phyloP scores from a whole-genome alignment of 2,113 vertebrate genomes.

The Syrrhaptes paradoxus region DNA sequence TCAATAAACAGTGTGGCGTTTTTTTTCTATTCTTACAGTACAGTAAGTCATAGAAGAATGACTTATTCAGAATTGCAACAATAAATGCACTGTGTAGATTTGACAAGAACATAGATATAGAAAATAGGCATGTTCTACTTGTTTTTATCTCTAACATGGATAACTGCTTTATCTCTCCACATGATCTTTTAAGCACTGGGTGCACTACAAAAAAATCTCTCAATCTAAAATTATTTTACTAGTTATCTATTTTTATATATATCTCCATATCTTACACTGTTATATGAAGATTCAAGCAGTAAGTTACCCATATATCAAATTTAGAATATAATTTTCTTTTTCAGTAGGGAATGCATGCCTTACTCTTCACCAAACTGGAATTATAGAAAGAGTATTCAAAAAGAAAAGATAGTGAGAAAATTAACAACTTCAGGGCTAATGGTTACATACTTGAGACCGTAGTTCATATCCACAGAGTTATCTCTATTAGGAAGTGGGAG shows the following conservation, averaged over 20 bases:
- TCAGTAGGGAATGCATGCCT: not conserved
- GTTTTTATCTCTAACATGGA: not conserved
- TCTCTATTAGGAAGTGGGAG: not conserved
- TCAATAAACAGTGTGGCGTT: not conserved
- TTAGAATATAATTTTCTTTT: not conserved
- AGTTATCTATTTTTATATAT: not conserved
- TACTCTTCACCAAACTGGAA: not conserved
- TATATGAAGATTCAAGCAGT: not conserved
- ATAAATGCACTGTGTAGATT: not conserved
- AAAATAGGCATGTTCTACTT: not conserved
- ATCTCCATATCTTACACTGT: not conserved
- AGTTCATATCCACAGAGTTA: not conserved
- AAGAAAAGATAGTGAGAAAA: not conserved
- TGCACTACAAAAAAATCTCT: not conserved
- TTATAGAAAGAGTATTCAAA: not conserved
- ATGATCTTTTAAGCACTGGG: not conserved
- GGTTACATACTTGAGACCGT: not conserved
- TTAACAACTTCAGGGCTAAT: not conserved
- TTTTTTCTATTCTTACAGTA: slow-evolving; percentile 35
- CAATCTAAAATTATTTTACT: not conserved
- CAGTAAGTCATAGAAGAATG: not conserved
- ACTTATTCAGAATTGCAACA: not conserved
- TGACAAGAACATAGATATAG: not conserved
- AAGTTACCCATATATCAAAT: not conserved
- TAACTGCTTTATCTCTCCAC: not conserved